Percentiles rank a stretch among this genome's conserved stretches.
phyloP scores from a whole-genome alignment of 2,113 vertebrate genomes.

The Grallaria varia region DNA sequence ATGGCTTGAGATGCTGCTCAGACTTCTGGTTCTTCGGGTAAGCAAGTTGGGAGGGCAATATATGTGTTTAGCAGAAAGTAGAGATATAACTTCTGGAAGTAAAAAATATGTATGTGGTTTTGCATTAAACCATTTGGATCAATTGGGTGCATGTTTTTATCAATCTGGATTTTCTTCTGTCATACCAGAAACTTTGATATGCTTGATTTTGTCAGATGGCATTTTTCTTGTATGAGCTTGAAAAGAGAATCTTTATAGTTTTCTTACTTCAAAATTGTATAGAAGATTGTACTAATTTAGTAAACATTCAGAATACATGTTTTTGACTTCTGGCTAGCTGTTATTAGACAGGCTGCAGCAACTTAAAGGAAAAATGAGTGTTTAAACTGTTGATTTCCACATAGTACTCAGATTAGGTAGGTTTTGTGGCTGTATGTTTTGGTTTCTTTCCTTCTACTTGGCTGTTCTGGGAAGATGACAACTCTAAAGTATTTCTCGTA shows the following conservation, averaged over 20 bases:
- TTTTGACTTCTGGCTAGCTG: neutral
- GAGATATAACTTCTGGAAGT: neutral
- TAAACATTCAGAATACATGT: neutral
- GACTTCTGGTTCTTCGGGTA: neutral
- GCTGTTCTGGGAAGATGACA: conserved; percentile 30
- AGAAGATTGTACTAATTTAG: neutral
- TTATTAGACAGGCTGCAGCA: neutral
- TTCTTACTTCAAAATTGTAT: neutral
- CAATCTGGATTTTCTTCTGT: neutral
- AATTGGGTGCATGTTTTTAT: neutral
- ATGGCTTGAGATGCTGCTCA: neutral
- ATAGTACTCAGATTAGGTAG: neutral
- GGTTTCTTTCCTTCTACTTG: neutral
- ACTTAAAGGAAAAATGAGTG: neutral
- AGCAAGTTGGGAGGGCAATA: neutral
- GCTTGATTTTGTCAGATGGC: neutral
- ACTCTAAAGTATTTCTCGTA: conserved; percentile 43
- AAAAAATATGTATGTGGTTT: neutral
- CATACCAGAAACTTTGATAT: neutral
- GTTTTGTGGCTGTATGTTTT: neutral
- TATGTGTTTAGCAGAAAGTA: neutral
- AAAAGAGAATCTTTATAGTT: neutral
- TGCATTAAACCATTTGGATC: neutral
- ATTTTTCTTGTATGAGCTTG: neutral
- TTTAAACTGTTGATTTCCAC: neutral